Percentiles rank a stretch among this genome's conserved stretches.
These are phyloP conservation scores for Nomada lathburiana DNA, from an alignment of 2,888 invertebrate species.

Conservation along the genomic window DNA sequence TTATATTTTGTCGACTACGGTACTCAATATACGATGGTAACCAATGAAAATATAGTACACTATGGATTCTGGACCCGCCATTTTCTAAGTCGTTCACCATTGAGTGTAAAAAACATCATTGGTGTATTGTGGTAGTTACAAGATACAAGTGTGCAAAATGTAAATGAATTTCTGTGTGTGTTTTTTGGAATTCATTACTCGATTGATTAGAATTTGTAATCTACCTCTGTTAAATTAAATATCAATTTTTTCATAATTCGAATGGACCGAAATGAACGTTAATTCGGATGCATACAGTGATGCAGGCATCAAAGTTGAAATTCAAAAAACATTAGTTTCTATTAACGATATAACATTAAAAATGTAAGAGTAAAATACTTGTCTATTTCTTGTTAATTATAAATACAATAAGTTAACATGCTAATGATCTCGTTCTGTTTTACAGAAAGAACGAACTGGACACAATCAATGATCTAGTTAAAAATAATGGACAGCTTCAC, in stretches of 20 bases:
- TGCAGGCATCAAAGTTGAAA: constrained; percentile 24
- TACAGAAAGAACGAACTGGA: constrained; percentile 71
- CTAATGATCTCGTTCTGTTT: constrained; percentile 16
- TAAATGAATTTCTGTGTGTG: background rate
- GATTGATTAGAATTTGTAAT: background rate
- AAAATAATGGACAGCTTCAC: constrained; percentile 65
- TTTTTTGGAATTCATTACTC: background rate
- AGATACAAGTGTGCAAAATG: background rate
- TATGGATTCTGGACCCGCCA: background rate
- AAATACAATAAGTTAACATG: background rate
- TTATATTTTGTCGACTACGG: background rate
- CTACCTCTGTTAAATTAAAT: constrained; percentile 11
- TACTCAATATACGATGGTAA: background rate
- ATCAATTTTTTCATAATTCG: background rate
- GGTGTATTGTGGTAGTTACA: background rate
- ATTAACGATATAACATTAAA: constrained; percentile 53
- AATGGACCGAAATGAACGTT: background rate
- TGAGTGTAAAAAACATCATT: background rate
- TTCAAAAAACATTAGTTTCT: constrained; percentile 51
- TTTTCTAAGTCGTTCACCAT: constrained; percentile 7
- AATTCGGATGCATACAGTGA: background rate
- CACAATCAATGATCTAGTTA: constrained; percentile 66
- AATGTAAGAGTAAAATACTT: constrained; percentile 59
- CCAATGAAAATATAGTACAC: constrained; percentile 28
- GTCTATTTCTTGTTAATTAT: background rate